These are phyloP conservation scores for Panagrolaimus sp. DNA, from an alignment of 1,140 invertebrate species.

Conservation along the genomic window DNA sequence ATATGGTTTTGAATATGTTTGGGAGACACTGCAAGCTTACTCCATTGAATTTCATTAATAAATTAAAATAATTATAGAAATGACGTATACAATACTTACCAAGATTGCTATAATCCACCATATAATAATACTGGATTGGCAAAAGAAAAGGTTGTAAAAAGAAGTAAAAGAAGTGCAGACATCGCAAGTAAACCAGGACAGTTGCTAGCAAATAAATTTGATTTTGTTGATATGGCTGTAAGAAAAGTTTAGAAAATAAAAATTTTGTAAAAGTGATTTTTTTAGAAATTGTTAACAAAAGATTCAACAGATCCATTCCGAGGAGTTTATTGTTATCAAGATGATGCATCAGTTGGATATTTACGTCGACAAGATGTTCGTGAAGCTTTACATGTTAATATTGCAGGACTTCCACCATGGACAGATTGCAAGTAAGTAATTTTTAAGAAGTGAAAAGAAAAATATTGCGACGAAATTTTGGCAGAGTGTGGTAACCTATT, in stretches of 20 bases:
- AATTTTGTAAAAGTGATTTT: too few species aligned
- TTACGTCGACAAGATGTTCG: slow-evolving; percentile 25
- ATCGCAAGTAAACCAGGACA: neutral
- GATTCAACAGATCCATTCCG: slow-evolving; percentile 16
- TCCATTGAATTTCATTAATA: too few species aligned
- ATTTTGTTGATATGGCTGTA: slow-evolving; percentile 19
- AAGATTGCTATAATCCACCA: slow-evolving; percentile 41
- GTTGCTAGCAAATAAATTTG: slow-evolving; percentile 8
- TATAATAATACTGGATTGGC: neutral
- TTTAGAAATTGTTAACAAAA: neutral
- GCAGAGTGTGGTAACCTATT: too few species aligned
- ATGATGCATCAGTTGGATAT: slow-evolving; percentile 14
- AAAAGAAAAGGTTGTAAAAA: slow-evolving; percentile 4
- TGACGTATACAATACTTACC: slow-evolving; percentile 46
- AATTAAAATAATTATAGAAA: neutral
- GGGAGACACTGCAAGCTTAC: slow-evolving; percentile 54
- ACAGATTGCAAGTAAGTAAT: slow-evolving; percentile 27
- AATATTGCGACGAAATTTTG: too few species aligned
- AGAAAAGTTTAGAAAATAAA: neutral
- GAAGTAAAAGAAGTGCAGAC: slow-evolving; percentile 17
- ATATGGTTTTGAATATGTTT: slow-evolving; percentile 20
- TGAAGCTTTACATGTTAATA: slow-evolving; percentile 23
- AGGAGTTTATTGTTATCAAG: slow-evolving; percentile 25
- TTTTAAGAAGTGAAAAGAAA: too few species aligned
- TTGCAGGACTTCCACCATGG: slow-evolving; percentile 21